phyloP scores from a whole-genome alignment of 2,888 invertebrate genomes.

The Rhingia rostrata region DNA sequence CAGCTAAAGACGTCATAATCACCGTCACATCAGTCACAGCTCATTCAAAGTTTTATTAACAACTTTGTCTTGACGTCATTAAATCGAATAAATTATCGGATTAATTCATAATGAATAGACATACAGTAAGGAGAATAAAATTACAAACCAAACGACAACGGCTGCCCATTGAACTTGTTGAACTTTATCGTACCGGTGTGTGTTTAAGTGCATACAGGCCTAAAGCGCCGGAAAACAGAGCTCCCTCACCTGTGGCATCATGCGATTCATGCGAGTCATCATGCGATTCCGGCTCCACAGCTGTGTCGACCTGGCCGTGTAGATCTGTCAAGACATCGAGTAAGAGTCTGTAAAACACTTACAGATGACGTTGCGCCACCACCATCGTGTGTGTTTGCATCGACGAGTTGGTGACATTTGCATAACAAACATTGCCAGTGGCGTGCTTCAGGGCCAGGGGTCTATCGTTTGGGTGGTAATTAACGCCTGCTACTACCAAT shows the following conservation, averaged over 20 bases:
- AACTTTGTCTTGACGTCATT: background rate
- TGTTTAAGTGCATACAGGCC: background rate
- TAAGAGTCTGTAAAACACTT: conserved; percentile 32
- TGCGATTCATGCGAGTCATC: background rate
- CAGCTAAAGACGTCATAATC: no score
- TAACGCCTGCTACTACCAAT: conserved; percentile 58
- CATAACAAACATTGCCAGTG: conserved; percentile 30
- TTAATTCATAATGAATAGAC: conserved; percentile 1
- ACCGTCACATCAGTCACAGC: no score
- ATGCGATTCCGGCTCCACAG: background rate
- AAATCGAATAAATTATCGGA: background rate
- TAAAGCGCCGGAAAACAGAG: background rate
- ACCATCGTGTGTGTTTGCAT: background rate
- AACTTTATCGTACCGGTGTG: conserved; percentile 10
- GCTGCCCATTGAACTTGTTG: conserved; percentile 30
- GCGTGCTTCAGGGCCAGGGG: conserved; percentile 13
- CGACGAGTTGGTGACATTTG: conserved; percentile 37
- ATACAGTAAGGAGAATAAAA: conserved; percentile 10
- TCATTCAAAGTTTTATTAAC: no score
- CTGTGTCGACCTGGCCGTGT: background rate
- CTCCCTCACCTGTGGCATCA: background rate
- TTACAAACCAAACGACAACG: conserved; percentile 17
- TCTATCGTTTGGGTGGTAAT: conserved; percentile 32
- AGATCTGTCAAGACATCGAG: conserved; percentile 14
- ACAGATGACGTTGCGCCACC: conserved; percentile 16